Percentiles rank a stretch among this genome's conserved stretches.
phyloP scores from a whole-genome alignment of 2,888 invertebrate genomes.

The Drosophila robusta region DNA sequence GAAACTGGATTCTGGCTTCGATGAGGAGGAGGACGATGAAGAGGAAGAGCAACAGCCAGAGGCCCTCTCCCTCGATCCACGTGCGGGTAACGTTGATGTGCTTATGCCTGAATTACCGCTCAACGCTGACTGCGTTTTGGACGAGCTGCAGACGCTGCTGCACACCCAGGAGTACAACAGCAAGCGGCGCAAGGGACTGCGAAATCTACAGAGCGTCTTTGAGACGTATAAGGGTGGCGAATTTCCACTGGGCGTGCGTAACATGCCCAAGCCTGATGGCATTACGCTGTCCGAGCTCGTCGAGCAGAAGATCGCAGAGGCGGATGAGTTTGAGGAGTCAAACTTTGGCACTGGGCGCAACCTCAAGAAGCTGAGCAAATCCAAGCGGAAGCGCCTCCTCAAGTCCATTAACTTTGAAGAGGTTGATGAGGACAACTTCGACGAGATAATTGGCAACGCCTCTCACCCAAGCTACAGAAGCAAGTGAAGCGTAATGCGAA shows the following conservation, averaged over 20 bases:
- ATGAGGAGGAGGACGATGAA: conserved; percentile 84
- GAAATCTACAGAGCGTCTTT: conserved; percentile 84
- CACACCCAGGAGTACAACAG: conserved; percentile 86
- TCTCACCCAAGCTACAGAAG: conserved; percentile 73
- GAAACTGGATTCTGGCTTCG: conserved; percentile 84
- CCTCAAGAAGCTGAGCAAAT: conserved; percentile 85
- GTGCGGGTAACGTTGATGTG: conserved; percentile 92
- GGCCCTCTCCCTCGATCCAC: conserved; percentile 88
- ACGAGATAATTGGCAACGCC: conserved; percentile 75
- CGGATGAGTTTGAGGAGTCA: conserved; percentile 86
- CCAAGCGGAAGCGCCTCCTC: conserved; percentile 82
- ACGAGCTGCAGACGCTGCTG: conserved; percentile 86
- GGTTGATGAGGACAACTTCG: conserved; percentile 81
- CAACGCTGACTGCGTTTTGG: conserved; percentile 87
- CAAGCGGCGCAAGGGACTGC: conserved; percentile 87
- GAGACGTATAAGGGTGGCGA: conserved; percentile 87
- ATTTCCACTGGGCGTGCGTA: conserved; percentile 89
- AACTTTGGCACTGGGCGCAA: conserved; percentile 82
- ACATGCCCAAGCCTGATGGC: conserved; percentile 85
- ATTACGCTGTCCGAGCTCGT: conserved; percentile 73
- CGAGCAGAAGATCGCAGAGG: conserved; percentile 82
- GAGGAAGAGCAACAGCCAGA: conserved; percentile 43
- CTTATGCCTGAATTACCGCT: conserved; percentile 89
- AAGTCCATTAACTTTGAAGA: conserved; percentile 79
- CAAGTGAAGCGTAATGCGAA: conserved; percentile 74